Percentiles rank a stretch among this genome's conserved stretches.
Conservation (phyloP, 92 coral and sea anemone species). For the Epizoanthus stellaris region DNA sequence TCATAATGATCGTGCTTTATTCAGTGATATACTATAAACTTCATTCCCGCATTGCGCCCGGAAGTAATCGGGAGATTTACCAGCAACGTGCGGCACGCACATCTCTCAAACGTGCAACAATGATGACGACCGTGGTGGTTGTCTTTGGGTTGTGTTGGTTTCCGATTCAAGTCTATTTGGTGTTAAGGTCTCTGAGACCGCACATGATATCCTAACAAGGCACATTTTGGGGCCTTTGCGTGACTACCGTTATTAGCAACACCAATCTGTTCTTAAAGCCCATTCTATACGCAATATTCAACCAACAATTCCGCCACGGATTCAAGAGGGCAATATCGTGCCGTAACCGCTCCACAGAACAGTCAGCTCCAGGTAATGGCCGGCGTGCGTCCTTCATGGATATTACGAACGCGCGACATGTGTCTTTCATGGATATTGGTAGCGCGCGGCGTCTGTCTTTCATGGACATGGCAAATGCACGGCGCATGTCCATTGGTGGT, state of each 20-base stretch:
- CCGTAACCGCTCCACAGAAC: neutral
- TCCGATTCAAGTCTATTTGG: constrained; percentile 44
- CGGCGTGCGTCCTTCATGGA: neutral
- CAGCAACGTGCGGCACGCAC: constrained; percentile 28
- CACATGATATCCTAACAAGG: constrained; percentile 13
- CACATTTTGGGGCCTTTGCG: constrained; percentile 19
- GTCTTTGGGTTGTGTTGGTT: constrained; percentile 46
- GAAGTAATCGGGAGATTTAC: neutral
- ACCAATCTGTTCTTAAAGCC: constrained; percentile 11
- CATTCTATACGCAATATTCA: neutral
- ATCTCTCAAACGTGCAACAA: constrained; percentile 32
- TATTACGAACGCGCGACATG: neutral
- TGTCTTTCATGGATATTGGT: neutral
- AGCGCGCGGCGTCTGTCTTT: neutral
- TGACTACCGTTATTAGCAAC: constrained; percentile 9
- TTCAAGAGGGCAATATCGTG: neutral
- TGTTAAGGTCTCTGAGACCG: constrained; percentile 21
- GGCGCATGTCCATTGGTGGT: neutral
- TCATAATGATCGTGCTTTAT: constrained; percentile 36
- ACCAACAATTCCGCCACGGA: constrained; percentile 1
- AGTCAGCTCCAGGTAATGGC: neutral
- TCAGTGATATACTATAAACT: constrained; percentile 21
- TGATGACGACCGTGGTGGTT: constrained; percentile 45
- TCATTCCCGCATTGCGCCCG: constrained; percentile 8
- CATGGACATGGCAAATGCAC: neutral